Evolutionary conservation across 2,797 vertebrate genomes (phyloP).

Genomic region (Sebastolobus altivelis): DNA sequence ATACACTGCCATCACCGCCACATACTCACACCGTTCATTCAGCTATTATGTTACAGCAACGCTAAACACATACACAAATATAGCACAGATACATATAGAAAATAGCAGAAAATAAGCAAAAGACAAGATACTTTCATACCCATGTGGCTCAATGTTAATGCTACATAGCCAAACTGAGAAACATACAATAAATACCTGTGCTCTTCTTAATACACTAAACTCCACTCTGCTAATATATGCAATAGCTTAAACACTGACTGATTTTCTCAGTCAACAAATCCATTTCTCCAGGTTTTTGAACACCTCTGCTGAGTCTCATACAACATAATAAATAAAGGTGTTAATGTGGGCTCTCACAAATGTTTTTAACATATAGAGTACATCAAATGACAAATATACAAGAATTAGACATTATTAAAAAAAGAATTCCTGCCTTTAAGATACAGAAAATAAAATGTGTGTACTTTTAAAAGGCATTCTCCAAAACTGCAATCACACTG

Average conservation of each 20-base stretch:
- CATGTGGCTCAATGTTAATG: not conserved
- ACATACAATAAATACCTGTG: not conserved
- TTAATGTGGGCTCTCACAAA: not conserved
- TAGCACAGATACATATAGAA: not conserved
- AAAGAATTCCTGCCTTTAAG: conserved; percentile 5
- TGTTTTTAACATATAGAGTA: not conserved
- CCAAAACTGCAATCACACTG: conserved; percentile 61
- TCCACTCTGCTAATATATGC: not conserved
- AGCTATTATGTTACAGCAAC: conserved; percentile 20
- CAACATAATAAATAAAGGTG: conserved; percentile 16
- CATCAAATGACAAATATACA: not conserved
- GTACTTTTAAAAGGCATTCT: conserved; percentile 41
- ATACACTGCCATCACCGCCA: conserved; percentile 56
- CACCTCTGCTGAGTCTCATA: not conserved
- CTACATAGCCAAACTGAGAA: not conserved
- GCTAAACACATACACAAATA: conserved; percentile 26
- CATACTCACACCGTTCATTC: conserved; percentile 32
- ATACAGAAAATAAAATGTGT: not conserved
- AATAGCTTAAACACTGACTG: not conserved
- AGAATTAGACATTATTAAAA: not conserved
- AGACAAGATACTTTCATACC: not conserved
- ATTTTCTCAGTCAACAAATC: not conserved
- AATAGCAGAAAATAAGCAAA: conserved; percentile 3
- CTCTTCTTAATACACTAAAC: not conserved
- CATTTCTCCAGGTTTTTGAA: not conserved